Percentiles rank a stretch among this genome's conserved stretches.
These are phyloP conservation scores for Armadillidium nasatum DNA, from an alignment of 1,140 invertebrate species.

Conservation along the genomic window DNA sequence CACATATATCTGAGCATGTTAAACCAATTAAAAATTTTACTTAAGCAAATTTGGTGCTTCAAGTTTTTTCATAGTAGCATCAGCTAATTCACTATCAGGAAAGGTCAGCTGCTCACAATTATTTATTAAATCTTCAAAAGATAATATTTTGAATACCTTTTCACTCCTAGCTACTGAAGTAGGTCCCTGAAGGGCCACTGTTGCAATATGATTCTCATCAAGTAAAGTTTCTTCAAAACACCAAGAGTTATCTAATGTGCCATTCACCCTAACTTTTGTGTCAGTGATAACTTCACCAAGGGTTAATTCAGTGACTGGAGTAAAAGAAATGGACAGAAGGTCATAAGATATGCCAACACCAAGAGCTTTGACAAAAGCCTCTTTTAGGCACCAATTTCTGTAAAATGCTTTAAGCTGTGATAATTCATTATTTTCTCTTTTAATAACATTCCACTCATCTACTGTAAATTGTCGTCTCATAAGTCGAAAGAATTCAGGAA, in stretches of 20 bases:
- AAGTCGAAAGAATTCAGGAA: slow-evolving; percentile 71
- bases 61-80: slow-evolving; percentile 54
- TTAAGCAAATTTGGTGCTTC: slow-evolving; percentile 11
- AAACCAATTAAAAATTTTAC: too few species aligned
- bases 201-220: slow-evolving; percentile 72
- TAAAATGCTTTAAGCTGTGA: slow-evolving; percentile 68
- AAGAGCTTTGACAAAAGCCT: slow-evolving; percentile 87
- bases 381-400: slow-evolving; percentile 90
- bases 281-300: slow-evolving; percentile 56
- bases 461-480: slow-evolving; percentile 77
- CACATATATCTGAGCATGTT: too few species aligned
- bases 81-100: slow-evolving; percentile 56
- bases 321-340: slow-evolving; percentile 70
- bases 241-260: slow-evolving; percentile 62
- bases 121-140: slow-evolving; percentile 57
- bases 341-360: slow-evolving; percentile 77
- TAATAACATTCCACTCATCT: slow-evolving; percentile 74
- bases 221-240: slow-evolving; percentile 80
- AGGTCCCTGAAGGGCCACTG: slow-evolving; percentile 59
- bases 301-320: slow-evolving; percentile 55
- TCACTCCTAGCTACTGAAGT: slow-evolving; percentile 33
- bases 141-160: slow-evolving; percentile 45
- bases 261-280: slow-evolving; percentile 65
- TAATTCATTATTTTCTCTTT: slow-evolving; percentile 53
- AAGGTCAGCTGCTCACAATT: slow-evolving; percentile 54